Evolutionary conservation across 2,797 vertebrate species (phyloP).

Genomic region (Megalops cyprinoides): DNA sequence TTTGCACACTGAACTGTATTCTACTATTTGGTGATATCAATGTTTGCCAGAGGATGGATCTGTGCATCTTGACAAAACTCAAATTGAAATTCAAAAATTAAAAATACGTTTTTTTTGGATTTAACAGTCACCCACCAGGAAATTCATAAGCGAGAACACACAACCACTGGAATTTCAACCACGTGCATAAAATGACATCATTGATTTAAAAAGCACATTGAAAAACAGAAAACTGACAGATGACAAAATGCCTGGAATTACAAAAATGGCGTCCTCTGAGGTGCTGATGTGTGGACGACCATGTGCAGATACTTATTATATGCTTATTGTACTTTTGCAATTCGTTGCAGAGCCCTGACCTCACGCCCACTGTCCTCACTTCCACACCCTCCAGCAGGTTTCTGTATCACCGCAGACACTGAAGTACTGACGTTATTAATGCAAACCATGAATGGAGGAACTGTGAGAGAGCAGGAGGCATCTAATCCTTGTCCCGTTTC

Average conservation of each 20-base stretch:
- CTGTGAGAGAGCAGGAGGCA: background rate
- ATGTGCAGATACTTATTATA: slow-evolving; percentile 46
- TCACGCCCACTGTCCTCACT: slow-evolving; percentile 45
- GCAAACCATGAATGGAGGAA: background rate
- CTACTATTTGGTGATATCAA: background rate
- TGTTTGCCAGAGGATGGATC: background rate
- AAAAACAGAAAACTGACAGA: background rate
- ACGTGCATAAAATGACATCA: background rate
- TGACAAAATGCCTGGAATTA: slow-evolving; percentile 26
- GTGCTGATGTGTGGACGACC: background rate
- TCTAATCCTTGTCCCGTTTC: background rate
- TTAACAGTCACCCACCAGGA: background rate
- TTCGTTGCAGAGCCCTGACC: slow-evolving; percentile 49
- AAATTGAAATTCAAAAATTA: background rate
- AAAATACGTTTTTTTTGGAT: background rate
- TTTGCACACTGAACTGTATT: background rate
- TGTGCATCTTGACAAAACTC: background rate
- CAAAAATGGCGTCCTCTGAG: slow-evolving; percentile 26
- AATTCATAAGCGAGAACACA: background rate
- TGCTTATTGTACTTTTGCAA: slow-evolving; percentile 44
- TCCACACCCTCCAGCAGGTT: background rate
- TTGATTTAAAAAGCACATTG: background rate
- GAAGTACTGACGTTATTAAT: background rate
- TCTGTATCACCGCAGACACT: slow-evolving; percentile 33
- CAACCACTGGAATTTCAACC: background rate